A percentile compares a stretch with the other conserved stretches of the same genome.
phyloP scores from a whole-genome alignment of 2,888 invertebrate genomes.

The Yponomeuta cagnagella region DNA sequence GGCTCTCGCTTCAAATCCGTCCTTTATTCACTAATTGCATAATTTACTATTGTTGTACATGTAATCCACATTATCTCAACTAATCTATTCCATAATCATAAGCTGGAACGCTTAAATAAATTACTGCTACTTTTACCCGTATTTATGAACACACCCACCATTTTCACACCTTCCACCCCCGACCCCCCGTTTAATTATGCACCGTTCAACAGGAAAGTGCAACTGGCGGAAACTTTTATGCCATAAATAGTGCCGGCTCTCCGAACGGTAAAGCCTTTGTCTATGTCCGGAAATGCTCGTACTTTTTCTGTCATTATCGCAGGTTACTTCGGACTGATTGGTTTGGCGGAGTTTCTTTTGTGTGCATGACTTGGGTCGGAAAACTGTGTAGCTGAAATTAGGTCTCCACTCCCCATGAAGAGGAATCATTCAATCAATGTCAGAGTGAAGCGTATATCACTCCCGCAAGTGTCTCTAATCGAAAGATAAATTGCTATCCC shows the following conservation, averaged over 20 bases:
- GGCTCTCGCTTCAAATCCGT: too few relatives aligned
- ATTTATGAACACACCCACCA: not conserved
- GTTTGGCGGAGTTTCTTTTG: too few relatives aligned
- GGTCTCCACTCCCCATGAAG: not conserved
- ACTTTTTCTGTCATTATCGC: not conserved
- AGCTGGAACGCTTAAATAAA: not conserved
- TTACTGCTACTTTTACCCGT: not conserved
- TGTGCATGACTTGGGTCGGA: too few relatives aligned
- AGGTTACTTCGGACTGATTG: not conserved
- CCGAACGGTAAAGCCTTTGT: slow-evolving; percentile 2
- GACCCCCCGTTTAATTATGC: slow-evolving; percentile 45
- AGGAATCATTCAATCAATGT: slow-evolving; percentile 12
- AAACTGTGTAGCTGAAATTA: not conserved
- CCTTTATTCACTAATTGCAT: too few relatives aligned
- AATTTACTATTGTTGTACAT: not conserved
- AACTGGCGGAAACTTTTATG: slow-evolving; percentile 42
- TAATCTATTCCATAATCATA: not conserved
- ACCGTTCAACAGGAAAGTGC: slow-evolving; percentile 40
- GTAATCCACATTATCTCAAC: not conserved
- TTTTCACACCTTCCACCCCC: slow-evolving; percentile 1
- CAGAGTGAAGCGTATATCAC: slow-evolving; percentile 3
- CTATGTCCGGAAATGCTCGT: not conserved
- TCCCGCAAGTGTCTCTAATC: slow-evolving; percentile 4
- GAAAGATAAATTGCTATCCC: slow-evolving; percentile 6
- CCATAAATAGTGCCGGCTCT: slow-evolving; percentile 25